These are phyloP conservation scores for Acropora yongei DNA, from an alignment of 64 coral and sea anemone species.

Conservation along the genomic window DNA sequence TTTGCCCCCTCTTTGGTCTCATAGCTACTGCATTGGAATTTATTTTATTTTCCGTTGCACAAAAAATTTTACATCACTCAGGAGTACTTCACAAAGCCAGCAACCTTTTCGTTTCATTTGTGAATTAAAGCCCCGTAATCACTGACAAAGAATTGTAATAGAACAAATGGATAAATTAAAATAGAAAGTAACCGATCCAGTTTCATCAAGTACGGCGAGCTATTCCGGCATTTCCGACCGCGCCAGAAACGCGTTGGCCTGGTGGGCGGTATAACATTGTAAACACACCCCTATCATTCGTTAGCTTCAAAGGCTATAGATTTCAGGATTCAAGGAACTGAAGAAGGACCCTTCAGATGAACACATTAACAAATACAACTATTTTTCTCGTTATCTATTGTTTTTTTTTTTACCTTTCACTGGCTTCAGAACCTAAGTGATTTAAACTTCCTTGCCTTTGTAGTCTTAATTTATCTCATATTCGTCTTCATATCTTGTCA, in stretches of 20 bases:
- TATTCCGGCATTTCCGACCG: slow-evolving; percentile 21
- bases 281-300: neutral
- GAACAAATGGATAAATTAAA: too few relatives aligned
- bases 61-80: too few relatives aligned
- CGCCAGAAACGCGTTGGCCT: neutral
- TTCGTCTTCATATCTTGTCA: neutral
- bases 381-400: neutral
- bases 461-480: neutral
- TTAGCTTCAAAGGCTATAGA: neutral
- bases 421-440: neutral
- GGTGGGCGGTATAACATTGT: neutral
- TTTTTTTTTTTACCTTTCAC: neutral
- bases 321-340: neutral
- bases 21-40: too few relatives aligned
- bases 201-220: too few relatives aligned
- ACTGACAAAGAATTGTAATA: too few relatives aligned
- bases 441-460: neutral
- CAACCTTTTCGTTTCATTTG: too few relatives aligned
- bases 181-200: too few relatives aligned
- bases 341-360: neutral
- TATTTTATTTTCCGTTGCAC: too few relatives aligned
- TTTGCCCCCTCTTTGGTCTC: too few relatives aligned
- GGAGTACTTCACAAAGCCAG: too few relatives aligned
- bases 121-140: too few relatives aligned
- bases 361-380: neutral